phyloP scores from a whole-genome alignment of 2,113 vertebrate genomes.

The Phaethornis superciliosus region DNA sequence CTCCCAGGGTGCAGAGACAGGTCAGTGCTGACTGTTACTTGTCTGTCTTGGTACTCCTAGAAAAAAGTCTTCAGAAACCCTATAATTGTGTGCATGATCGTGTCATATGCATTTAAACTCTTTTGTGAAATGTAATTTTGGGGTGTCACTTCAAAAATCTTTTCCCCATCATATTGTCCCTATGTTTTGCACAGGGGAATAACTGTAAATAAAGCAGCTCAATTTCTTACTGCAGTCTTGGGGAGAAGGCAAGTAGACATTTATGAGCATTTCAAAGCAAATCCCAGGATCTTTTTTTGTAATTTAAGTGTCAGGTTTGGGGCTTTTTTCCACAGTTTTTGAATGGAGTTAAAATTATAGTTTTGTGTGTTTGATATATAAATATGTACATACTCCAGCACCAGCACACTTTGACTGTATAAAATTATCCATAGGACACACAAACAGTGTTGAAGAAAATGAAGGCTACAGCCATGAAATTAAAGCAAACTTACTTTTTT shows the following conservation, averaged over 20 bases:
- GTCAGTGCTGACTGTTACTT: conserved; percentile 59
- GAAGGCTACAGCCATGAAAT: neutral
- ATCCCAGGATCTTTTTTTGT: neutral
- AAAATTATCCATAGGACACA: neutral
- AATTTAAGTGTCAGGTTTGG: neutral
- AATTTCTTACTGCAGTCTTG: neutral
- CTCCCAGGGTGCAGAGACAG: conserved; percentile 97
- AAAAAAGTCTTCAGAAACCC: neutral
- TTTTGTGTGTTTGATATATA: neutral
- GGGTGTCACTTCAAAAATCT: neutral
- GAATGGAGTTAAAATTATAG: neutral
- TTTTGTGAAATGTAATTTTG: neutral
- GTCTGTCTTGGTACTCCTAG: neutral
- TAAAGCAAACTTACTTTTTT: neutral
- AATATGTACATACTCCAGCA: neutral
- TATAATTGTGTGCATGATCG: fast-evolving
- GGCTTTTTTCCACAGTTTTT: fast-evolving
- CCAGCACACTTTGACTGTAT: neutral
- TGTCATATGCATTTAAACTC: neutral
- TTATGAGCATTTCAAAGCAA: neutral
- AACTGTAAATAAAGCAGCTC: neutral
- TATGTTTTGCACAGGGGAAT: neutral
- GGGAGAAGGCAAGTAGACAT: neutral
- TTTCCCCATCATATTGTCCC: neutral
- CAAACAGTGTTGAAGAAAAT: neutral